Conservation (phyloP, 92 coral and sea anemone genomes). For the Heteractis magnifica region DNA sequence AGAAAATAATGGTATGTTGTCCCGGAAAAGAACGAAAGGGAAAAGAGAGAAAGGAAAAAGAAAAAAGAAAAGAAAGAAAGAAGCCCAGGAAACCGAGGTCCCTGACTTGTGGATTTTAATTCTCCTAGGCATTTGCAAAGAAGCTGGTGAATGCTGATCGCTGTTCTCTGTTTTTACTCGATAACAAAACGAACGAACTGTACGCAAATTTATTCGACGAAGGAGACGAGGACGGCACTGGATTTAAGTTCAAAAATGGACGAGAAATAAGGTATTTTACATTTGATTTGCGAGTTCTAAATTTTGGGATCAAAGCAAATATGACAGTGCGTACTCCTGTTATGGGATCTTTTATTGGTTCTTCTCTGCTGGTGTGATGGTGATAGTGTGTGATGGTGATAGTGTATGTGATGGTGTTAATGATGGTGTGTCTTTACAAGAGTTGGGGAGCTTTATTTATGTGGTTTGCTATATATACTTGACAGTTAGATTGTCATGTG, state of each 20-base stretch:
- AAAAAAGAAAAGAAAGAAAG: background rate
- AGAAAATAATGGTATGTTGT: conserved; percentile 85
- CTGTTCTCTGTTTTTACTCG: conserved; percentile 86
- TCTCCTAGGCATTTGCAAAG: conserved; percentile 83
- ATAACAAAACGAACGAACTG: conserved; percentile 63
- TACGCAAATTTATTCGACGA: conserved; percentile 92
- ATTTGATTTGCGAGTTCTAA: too few relatives aligned
- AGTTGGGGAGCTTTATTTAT: too few relatives aligned
- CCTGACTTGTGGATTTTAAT: background rate
- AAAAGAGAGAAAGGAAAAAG: background rate
- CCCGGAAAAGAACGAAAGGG: background rate
- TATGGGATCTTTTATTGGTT: too few relatives aligned
- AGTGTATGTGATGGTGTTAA: too few relatives aligned
- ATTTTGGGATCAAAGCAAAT: too few relatives aligned
- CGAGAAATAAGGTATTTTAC: conserved; percentile 74
- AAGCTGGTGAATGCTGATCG: conserved; percentile 95
- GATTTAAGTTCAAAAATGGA: conserved; percentile 74
- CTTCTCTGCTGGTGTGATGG: too few relatives aligned
- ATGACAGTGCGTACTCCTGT: too few relatives aligned
- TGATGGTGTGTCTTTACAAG: too few relatives aligned
- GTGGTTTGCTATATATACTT: too few relatives aligned
- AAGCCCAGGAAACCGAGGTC: background rate
- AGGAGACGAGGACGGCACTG: conserved; percentile 82
- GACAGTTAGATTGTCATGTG: too few relatives aligned
- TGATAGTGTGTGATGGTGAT: too few relatives aligned